These are phyloP conservation scores for Crocallis elinguaria DNA, from an alignment of 2,888 invertebrate species.

Conservation along the genomic window DNA sequence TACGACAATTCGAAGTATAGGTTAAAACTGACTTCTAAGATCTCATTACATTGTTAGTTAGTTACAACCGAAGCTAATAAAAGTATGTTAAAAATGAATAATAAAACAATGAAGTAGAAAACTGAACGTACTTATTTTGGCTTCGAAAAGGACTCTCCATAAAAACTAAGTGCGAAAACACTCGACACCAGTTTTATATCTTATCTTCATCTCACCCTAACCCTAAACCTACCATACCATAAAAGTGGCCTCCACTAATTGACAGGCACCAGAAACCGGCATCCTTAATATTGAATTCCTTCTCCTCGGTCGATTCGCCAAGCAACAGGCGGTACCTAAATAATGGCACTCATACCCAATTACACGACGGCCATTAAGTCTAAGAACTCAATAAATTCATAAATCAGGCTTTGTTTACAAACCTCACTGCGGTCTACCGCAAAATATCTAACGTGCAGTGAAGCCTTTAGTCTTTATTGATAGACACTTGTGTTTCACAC, in stretches of 20 bases:
- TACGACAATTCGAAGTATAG: too few species aligned
- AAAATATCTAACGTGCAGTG: neutral
- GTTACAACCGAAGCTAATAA: too few species aligned
- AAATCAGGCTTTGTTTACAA: constrained; percentile 14
- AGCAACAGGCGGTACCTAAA: constrained; percentile 31
- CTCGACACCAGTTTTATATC: too few species aligned
- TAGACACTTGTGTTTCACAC: neutral
- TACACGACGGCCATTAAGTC: constrained; percentile 12
- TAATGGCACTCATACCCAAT: constrained; percentile 8
- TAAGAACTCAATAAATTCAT: constrained; percentile 14
- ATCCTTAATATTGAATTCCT: constrained; percentile 4
- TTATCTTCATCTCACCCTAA: too few species aligned
- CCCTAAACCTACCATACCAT: neutral
- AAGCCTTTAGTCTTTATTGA: neutral
- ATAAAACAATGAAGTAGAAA: too few species aligned
- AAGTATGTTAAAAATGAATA: too few species aligned
- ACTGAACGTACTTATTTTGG: too few species aligned
- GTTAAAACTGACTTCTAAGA: too few species aligned
- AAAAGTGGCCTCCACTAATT: too few species aligned
- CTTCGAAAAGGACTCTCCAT: too few species aligned
- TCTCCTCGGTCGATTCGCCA: constrained; percentile 7
- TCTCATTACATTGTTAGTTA: too few species aligned
- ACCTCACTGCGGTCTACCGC: constrained; percentile 1
- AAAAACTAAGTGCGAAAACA: too few species aligned
- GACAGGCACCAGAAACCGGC: neutral